Evolutionary conservation across 2,113 vertebrate genomes (phyloP).

Genomic region (Callocephalon fimbriatum): DNA sequence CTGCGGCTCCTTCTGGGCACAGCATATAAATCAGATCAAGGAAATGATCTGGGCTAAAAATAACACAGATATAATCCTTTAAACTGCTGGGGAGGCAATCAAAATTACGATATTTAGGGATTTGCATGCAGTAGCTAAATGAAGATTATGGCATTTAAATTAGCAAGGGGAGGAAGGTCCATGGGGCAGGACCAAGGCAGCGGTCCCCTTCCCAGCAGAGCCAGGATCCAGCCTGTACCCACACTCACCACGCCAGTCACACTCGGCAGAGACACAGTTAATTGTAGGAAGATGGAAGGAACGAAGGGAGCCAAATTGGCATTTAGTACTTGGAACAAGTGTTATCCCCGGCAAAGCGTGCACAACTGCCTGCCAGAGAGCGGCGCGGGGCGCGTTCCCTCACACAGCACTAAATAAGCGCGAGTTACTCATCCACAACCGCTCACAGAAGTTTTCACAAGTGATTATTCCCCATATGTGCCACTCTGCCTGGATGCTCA

Average conservation of each 20-base stretch:
- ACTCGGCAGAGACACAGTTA: background rate
- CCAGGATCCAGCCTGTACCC: background rate
- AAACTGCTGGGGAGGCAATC: conserved; percentile 50
- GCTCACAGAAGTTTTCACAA: background rate
- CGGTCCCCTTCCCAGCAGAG: background rate
- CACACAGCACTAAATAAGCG: background rate
- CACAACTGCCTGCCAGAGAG: conserved; percentile 22
- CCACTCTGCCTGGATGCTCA: background rate
- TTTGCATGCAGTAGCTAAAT: conserved; percentile 42
- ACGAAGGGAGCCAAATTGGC: conserved; percentile 37
- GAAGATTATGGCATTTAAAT: conserved; percentile 9
- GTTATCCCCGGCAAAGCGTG: background rate
- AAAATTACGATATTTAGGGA: conserved; percentile 53
- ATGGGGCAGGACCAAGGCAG: fast-evolving
- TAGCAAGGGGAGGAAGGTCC: background rate
- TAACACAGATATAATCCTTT: conserved; percentile 58
- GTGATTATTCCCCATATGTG: background rate
- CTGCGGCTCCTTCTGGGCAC: background rate
- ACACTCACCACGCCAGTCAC: background rate
- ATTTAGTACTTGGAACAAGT: conserved; percentile 16
- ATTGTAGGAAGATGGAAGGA: background rate
- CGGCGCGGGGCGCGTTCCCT: background rate
- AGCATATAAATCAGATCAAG: conserved; percentile 39
- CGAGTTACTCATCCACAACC: background rate
- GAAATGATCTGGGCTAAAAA: conserved; percentile 60